Evolutionary conservation across 2,797 vertebrate genomes (phyloP).

Genomic region (Pangasius sanitwongsei): DNA sequence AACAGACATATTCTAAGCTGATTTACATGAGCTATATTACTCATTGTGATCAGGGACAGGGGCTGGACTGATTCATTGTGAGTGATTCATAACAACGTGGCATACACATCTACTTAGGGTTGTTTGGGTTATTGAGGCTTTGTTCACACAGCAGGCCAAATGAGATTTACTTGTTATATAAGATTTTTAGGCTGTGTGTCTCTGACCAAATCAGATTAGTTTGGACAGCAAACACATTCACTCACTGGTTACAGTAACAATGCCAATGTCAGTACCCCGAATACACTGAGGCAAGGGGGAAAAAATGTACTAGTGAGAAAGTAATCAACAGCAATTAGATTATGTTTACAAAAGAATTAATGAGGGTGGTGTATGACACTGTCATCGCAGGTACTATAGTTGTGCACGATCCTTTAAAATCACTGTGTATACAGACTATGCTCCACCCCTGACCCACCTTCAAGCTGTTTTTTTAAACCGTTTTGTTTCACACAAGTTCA

Average conservation of each 20-base stretch:
- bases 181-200: neutral
- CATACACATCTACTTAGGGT: neutral
- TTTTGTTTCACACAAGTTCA: neutral
- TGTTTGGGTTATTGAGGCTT: neutral
- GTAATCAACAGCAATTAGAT: neutral
- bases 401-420: neutral
- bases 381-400: neutral
- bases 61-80: neutral
- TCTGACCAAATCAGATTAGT: neutral
- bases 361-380: neutral
- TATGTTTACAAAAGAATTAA: neutral
- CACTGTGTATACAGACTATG: neutral
- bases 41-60: neutral
- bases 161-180: neutral
- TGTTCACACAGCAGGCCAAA: neutral
- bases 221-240: neutral
- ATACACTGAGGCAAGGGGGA: neutral
- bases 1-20: conserved; percentile 8
- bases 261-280: neutral
- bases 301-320: neutral
- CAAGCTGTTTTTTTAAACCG: neutral
- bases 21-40: neutral
- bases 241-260: neutral
- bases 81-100: neutral
- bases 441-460: neutral